Conservation (phyloP, 2,888 invertebrate species). For the Protophormia terraenovae region DNA sequence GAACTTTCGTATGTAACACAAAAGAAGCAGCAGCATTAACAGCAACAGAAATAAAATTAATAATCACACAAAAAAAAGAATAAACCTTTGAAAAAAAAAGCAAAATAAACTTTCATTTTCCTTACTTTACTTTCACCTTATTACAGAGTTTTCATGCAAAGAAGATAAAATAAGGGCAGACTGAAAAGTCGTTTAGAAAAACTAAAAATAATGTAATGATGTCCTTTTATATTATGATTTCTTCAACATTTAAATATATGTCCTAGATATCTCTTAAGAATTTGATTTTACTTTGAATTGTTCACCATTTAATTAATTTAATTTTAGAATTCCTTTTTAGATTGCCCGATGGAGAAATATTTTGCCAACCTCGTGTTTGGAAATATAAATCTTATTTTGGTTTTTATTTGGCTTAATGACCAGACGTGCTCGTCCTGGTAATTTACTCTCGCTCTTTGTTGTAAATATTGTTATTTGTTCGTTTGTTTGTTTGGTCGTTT, state of each 20-base stretch:
- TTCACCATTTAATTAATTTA: too few species aligned
- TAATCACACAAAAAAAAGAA: constrained; percentile 46
- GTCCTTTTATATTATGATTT: too few species aligned
- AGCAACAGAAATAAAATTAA: constrained; percentile 45
- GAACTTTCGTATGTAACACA: constrained; percentile 3
- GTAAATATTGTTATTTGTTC: neutral
- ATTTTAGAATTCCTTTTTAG: neutral
- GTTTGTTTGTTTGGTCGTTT: neutral
- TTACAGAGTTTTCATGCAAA: constrained; percentile 5
- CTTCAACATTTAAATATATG: too few species aligned
- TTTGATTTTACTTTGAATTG: too few species aligned
- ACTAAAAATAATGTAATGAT: too few species aligned
- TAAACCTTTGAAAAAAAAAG: constrained; percentile 12
- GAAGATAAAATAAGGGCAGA: neutral
- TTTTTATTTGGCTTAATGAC: constrained; percentile 80
- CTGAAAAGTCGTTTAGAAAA: neutral
- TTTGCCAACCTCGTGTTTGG: constrained; percentile 51
- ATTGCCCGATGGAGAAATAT: neutral
- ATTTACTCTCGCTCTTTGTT: constrained; percentile 71
- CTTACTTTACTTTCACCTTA: constrained; percentile 38
- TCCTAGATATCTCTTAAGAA: too few species aligned
- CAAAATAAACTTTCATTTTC: constrained; percentile 48
- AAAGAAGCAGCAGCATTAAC: neutral
- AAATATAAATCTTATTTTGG: constrained; percentile 78
- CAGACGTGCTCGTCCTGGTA: constrained; percentile 79